Evolutionary conservation across 2,888 invertebrate genomes (phyloP).

Genomic region (Andrena dorsata): DNA sequence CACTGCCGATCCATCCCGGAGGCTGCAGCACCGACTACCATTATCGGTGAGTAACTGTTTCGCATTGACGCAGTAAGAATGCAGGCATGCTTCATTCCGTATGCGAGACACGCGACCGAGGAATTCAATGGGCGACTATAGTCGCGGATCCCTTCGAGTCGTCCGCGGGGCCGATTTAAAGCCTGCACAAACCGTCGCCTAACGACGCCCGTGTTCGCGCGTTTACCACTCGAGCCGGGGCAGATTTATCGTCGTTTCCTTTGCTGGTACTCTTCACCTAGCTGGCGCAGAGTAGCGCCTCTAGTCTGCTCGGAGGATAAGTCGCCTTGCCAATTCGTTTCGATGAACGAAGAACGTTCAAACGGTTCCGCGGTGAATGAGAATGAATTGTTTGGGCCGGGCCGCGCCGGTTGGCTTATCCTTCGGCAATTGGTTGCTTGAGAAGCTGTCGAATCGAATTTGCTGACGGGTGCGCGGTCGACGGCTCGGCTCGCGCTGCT

Average conservation of each 20-base stretch:
- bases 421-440: neutral
- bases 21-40: slow-evolving; percentile 77
- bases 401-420: neutral
- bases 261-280: neutral
- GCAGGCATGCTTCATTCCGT: slow-evolving; percentile 51
- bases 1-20: slow-evolving; percentile 72
- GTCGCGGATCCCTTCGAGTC: slow-evolving; percentile 22
- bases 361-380: neutral
- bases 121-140: slow-evolving; percentile 48
- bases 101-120: slow-evolving; percentile 48
- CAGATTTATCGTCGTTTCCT: neutral
- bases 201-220: neutral
- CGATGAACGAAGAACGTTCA: neutral
- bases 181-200: neutral
- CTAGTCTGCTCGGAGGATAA: neutral
- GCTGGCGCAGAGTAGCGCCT: neutral
- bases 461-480: neutral
- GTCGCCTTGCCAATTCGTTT: neutral
- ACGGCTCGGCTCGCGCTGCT: neutral
- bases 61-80: slow-evolving; percentile 49
- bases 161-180: slow-evolving; percentile 11
- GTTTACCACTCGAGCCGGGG: neutral
- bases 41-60: slow-evolving; percentile 79
- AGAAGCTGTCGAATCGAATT: too few relatives aligned
- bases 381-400: neutral